Evolutionary conservation across 2,888 invertebrate species (phyloP).

Genomic region (Drosophila stalkeri): DNA sequence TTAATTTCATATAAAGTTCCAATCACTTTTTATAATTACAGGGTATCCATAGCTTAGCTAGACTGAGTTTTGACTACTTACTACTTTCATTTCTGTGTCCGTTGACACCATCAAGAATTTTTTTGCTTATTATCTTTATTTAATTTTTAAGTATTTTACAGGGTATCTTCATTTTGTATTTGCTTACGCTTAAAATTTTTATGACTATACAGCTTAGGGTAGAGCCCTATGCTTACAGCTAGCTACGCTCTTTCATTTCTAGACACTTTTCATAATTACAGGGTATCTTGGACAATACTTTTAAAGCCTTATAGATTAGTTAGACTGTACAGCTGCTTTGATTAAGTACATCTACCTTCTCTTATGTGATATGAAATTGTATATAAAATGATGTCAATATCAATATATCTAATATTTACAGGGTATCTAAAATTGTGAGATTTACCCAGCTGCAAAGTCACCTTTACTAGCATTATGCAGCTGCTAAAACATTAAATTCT

Average conservation of each 20-base stretch:
- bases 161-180: no score
- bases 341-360: neutral
- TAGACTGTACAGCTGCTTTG: no score
- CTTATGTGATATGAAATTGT: neutral
- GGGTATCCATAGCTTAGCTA: neutral
- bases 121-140: accelerated
- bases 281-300: neutral
- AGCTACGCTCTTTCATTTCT: no score
- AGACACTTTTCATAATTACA: neutral
- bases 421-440: neutral
- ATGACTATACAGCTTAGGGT: no score
- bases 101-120: no score
- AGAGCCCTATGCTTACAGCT: neutral
- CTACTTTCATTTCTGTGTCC: neutral
- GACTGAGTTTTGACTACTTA: neutral
- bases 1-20: no score
- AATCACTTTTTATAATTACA: neutral
- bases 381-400: no score
- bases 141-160: neutral
- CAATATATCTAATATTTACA: neutral
- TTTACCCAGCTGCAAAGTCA: neutral
- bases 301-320: neutral
- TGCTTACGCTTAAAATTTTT: no score
- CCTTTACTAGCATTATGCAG: neutral
- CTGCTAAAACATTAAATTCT: no score